phyloP scores from a whole-genome alignment of 2,888 invertebrate species.

The Tethea ocularis region DNA sequence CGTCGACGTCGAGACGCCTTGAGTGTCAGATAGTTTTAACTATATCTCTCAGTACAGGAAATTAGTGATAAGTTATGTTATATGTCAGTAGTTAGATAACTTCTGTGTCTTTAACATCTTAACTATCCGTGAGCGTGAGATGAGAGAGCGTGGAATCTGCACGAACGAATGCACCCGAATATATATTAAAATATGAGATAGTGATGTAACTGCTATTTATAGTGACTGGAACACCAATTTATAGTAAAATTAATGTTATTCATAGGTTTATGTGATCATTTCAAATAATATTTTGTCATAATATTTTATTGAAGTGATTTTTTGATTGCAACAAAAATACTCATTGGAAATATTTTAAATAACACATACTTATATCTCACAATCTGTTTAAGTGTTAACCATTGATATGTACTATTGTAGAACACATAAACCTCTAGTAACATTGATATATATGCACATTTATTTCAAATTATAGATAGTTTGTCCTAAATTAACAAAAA shows the following conservation, averaged over 20 bases:
- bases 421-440: constrained; percentile 34
- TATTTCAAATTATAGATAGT: constrained; percentile 25
- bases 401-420: constrained; percentile 7
- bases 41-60: constrained; percentile 83
- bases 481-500: not conserved
- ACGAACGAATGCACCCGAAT: constrained; percentile 35
- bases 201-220: constrained; percentile 38
- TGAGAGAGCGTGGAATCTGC: constrained; percentile 23
- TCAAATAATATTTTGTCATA: constrained; percentile 8
- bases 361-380: not conserved
- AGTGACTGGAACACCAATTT: constrained; percentile 46
- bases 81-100: constrained; percentile 72
- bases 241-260: constrained; percentile 35
- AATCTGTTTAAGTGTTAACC: not conserved
- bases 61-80: constrained; percentile 74
- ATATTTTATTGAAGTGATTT: constrained; percentile 19
- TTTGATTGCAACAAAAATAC: constrained; percentile 24
- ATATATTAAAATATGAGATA: constrained; percentile 27
- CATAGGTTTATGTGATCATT: constrained; percentile 29
- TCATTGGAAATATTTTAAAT: constrained; percentile 14
- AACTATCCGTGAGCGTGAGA: constrained; percentile 17
- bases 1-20: constrained; percentile 24
- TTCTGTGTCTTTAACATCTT: constrained; percentile 57
- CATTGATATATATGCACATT: constrained; percentile 29
- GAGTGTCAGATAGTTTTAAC: constrained; percentile 65